Evolutionary conservation across 2,888 invertebrate species (phyloP), one percentile per base, ranked within the genome.

Genomic region (Acanthosepion lycidas): DNA sequence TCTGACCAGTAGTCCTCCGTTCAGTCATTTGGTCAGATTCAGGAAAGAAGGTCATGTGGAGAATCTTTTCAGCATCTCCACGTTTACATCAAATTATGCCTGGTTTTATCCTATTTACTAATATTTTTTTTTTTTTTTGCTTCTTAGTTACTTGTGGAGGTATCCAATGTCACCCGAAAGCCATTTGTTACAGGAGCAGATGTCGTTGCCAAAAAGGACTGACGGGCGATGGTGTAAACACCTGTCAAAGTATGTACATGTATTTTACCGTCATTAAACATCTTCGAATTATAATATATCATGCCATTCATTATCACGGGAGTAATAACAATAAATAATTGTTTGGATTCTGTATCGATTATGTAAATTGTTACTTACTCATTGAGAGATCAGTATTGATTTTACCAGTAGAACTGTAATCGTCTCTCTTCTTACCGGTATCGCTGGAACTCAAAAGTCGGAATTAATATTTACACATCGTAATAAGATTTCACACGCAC

Each of bases 171-270:
- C 95, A 95, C 49, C 53, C 91, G 55, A 51, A 94, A 18, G 95
- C 95, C 28, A 53, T 48, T 15, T 94, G 94, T 53, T 78, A 95
- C 33, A 94, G 94, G 48, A 94, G 95, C 23, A 94, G 55, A 55
- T 95, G 95, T 94, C 91, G 93, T 26, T 95, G 95, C 42, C 94
- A 93, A 55, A 92, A 91, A 18, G 95, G 95, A 18, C 94, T 94
- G 49, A 94, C 59, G 49, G 95, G 95, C 8, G 95, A 95, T 59
- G 95, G 95, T 4, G 64, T 94, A 23, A 95, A 95, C 33, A 59
- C 78, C 33, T 95, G 95, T 92, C 49, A 95, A 51, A 94, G 95
- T 95, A 94, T 49, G 93, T 93, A 93, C n/a, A 26, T 92, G 0
- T 48, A 51, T 28, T 33, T 78, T 78, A 12, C 8, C 33, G 1